phyloP scores from a whole-genome alignment of 2,797 vertebrate species.

The Notoglanidium macrostoma region DNA sequence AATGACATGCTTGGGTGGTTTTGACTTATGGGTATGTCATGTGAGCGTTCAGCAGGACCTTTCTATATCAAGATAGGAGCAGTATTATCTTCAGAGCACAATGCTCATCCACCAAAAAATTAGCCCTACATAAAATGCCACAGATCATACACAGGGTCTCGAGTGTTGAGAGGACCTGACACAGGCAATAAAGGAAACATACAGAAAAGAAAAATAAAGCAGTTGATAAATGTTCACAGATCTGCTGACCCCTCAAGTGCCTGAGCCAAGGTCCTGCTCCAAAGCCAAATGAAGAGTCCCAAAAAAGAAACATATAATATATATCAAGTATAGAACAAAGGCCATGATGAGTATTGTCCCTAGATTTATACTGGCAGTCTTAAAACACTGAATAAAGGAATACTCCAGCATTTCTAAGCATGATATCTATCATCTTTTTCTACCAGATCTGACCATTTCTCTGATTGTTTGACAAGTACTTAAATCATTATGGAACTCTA shows the following conservation, averaged over 20 bases:
- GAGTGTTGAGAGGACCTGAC: conserved; percentile 24
- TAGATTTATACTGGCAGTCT: background rate
- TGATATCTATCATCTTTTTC: background rate
- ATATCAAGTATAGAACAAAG: background rate
- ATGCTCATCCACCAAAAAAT: background rate
- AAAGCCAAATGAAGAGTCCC: conserved; percentile 24
- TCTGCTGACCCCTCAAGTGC: conserved; percentile 52
- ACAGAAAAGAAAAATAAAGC: conserved; percentile 54
- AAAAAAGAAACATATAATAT: background rate
- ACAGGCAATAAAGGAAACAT: conserved; percentile 24
- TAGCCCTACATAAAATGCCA: conserved; percentile 12
- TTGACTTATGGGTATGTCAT: conserved; percentile 34
- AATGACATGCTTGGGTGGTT: conserved; percentile 36
- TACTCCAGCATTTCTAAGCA: background rate
- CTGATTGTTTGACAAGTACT: background rate
- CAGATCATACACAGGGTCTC: conserved; percentile 26
- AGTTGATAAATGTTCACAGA: conserved; percentile 65
- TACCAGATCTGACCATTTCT: background rate
- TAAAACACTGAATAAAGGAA: conserved; percentile 1
- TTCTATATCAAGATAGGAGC: conserved; percentile 6
- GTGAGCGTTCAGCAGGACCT: background rate
- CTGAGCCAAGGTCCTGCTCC: conserved; percentile 14
- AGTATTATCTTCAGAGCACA: conserved; percentile 15
- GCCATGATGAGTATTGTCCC: background rate
- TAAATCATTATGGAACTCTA: background rate